A percentile compares a stretch with the other conserved stretches of the same genome.
phyloP scores from a whole-genome alignment of 2,888 invertebrate species.

The Philonicus albiceps region DNA sequence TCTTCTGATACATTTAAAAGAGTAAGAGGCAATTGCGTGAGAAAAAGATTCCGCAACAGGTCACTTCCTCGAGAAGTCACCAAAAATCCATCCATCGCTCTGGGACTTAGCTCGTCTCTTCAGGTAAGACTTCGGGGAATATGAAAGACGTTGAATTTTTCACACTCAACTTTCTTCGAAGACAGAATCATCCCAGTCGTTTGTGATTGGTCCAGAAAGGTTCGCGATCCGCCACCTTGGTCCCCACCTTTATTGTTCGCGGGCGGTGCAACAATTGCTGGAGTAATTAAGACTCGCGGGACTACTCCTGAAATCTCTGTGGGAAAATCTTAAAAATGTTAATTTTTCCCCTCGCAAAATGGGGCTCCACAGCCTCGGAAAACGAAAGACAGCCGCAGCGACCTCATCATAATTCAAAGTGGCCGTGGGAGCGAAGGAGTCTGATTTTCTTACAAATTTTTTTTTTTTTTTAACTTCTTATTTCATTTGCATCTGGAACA shows the following conservation, averaged over 20 bases:
- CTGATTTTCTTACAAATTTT: constrained; percentile 29
- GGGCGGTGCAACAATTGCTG: constrained; percentile 16
- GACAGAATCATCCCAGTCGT: not conserved
- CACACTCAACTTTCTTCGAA: constrained; percentile 2
- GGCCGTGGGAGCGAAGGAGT: constrained; percentile 47
- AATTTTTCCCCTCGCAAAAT: constrained; percentile 32
- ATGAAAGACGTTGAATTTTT: not conserved
- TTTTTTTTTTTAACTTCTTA: not conserved
- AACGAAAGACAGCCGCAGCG: constrained; percentile 17
- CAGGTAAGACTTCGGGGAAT: not conserved
- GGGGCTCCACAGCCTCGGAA: constrained; percentile 30
- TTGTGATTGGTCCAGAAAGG: not conserved
- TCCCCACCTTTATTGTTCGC: not conserved
- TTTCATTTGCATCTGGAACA: constrained; percentile 19
- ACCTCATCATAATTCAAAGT: constrained; percentile 47
- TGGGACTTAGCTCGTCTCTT: not conserved
- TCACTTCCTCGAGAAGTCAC: constrained; percentile 21
- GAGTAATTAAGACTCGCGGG: constrained; percentile 40
- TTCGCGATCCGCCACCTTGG: not conserved
- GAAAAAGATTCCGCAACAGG: not conserved
- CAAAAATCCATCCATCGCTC: constrained; percentile 1
- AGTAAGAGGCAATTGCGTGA: constrained; percentile 24
- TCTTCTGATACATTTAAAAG: not conserved
- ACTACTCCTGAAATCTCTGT: constrained; percentile 43
- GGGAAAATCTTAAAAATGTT: constrained; percentile 45